Base-by-base conservation (phyloP, 2,888 invertebrate genomes). In the Metopia argyrocephala region DNA sequence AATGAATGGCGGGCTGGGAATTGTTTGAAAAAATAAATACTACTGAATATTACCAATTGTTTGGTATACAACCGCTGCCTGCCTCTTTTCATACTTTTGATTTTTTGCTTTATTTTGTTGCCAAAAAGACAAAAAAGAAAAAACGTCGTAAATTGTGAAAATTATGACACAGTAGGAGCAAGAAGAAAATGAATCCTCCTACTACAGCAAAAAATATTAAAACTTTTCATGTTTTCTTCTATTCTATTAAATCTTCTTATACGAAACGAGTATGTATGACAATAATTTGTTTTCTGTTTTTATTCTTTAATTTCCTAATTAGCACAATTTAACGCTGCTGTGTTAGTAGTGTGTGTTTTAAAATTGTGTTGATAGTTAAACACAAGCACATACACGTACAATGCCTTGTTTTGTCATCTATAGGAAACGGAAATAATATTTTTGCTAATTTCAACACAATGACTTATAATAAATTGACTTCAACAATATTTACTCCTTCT, bases 391-490 rank as follows among this genome's bases (percentile, higher is more conserved):
- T n/a, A n/a, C n/a, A n/a, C n/a, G 15, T 38, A 12, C 38, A 9
- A 9, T 38, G 38, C 38, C 15, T 38, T 15, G 6, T 38, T 15
- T 15, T 38, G 9, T 38, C 38, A 0, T 38, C 38, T 38, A 79
- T 46, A 15, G 74, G 74, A 74, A 74, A 59, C 68, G 74, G 78
- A 79, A 74, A 69, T 69, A 45, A 54, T 69, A 74, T 50, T 64
- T 66, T 57, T 65, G 70, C 20, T 69, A 28, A 62, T 62, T 48
- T 75, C 25, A 68, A 15, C 52, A 61, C 57, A 74, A 27, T 25
- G 61, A 66, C 45, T n/a, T n/a, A n/a, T n/a, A n/a, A n/a, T n/a
- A n/a, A n/a, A n/a, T n/a, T n/a, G n/a, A n/a, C n/a, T 68, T 52
- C 4, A 46, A 45, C 25, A 38, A 61, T 61, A 52, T 75, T 75